Evolutionary conservation across 2,888 invertebrate species (phyloP).

Genomic region (Pterobdella sp.): DNA sequence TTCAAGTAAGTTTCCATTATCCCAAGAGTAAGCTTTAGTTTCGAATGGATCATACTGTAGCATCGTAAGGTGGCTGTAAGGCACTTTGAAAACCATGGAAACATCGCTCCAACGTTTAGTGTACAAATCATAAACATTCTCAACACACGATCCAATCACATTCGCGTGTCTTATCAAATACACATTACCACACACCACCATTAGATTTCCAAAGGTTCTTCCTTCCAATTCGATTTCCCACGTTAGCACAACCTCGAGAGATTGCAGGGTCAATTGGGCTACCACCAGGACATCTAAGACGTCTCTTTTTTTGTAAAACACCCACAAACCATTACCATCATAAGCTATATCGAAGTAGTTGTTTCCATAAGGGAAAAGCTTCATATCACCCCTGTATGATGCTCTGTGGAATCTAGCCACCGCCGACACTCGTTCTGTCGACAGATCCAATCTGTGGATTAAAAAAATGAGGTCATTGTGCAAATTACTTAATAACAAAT

Average conservation of each 20-base stretch:
- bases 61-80: background rate
- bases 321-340: constrained; percentile 3
- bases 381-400: background rate
- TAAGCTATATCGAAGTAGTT: background rate
- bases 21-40: background rate
- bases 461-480: too few species aligned
- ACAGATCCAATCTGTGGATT: background rate
- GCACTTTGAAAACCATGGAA: background rate
- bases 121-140: background rate
- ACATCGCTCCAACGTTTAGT: background rate
- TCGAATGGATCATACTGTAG: background rate
- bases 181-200: constrained; percentile 5
- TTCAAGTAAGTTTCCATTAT: background rate
- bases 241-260: background rate
- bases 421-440: background rate
- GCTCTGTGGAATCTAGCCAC: background rate
- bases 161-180: background rate
- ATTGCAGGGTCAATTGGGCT: background rate
- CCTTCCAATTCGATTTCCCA: background rate
- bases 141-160: background rate
- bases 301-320: background rate
- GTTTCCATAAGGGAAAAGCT: background rate
- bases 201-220: background rate
- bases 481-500: too few species aligned
- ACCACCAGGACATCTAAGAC: background rate